Evolutionary conservation across 2,797 vertebrate species (phyloP).

Genomic region (Gorsachius magnificus): DNA sequence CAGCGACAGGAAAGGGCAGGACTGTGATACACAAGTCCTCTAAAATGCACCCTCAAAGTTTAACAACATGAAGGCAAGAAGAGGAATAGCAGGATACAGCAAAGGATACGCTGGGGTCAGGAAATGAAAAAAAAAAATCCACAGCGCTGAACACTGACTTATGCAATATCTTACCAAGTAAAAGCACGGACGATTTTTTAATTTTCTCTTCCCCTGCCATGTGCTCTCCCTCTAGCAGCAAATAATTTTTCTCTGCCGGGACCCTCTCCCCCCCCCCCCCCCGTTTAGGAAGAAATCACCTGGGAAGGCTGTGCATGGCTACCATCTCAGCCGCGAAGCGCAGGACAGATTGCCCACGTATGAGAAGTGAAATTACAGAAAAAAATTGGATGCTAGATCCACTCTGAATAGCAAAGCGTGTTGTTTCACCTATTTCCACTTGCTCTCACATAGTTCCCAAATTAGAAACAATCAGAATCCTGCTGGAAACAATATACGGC

Average conservation of each 20-base stretch:
- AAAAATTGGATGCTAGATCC: background rate
- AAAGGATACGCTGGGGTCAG: background rate
- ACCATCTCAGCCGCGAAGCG: background rate
- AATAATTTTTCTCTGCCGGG: background rate
- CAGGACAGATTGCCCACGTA: background rate
- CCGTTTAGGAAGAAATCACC: background rate
- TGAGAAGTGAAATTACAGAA: background rate
- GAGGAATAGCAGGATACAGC: background rate
- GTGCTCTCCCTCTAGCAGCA: background rate
- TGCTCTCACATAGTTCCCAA: slow-evolving; percentile 38
- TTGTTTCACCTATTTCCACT: slow-evolving; percentile 22
- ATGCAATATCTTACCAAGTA: background rate
- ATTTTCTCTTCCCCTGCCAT: background rate
- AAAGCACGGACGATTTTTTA: rapidly evolving
- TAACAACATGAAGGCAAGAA: background rate
- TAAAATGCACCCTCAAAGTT: background rate
- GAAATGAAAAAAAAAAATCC: background rate
- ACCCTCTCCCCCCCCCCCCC: background rate
- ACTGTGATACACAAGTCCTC: background rate
- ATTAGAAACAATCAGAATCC: slow-evolving; percentile 57
- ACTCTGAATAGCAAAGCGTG: background rate
- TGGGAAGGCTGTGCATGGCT: background rate
- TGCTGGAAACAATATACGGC: slow-evolving; percentile 52
- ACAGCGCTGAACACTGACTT: background rate
- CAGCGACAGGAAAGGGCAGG: slow-evolving; percentile 29